Evolutionary conservation across 1,140 invertebrate genomes (phyloP).

Genomic region (Paracyclopina nana): DNA sequence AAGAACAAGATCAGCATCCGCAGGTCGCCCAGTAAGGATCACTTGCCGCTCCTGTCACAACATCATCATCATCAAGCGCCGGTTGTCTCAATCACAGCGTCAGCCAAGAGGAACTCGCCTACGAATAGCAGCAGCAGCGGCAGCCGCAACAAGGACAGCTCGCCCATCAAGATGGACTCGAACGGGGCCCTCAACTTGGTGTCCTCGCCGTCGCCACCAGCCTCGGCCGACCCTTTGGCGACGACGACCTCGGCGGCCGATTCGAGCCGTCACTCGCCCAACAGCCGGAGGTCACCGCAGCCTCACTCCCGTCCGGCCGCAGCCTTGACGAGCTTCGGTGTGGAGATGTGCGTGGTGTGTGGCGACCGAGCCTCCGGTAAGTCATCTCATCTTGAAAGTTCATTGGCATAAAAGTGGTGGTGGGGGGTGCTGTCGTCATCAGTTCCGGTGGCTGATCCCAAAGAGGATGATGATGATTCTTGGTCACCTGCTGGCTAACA

Average conservation of each 20-base stretch:
- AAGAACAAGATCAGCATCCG: background rate
- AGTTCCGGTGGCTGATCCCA: too few species aligned
- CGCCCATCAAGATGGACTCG: slow-evolving; percentile 12
- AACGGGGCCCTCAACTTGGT: slow-evolving; percentile 11
- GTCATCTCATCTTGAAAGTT: background rate
- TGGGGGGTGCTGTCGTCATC: too few species aligned
- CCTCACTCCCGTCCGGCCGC: background rate
- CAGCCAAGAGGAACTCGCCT: background rate
- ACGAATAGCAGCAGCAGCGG: background rate
- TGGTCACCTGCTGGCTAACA: too few species aligned
- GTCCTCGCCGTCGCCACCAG: background rate
- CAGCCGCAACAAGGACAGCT: background rate
- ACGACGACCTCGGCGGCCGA: slow-evolving; percentile 3
- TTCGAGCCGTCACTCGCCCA: background rate
- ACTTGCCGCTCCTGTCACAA: background rate
- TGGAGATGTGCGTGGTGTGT: slow-evolving; percentile 81
- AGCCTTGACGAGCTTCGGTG: slow-evolving; percentile 14
- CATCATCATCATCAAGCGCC: background rate
- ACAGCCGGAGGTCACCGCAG: background rate
- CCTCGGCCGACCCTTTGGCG: background rate
- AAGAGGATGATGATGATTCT: too few species aligned
- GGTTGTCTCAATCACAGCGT: slow-evolving; percentile 2
- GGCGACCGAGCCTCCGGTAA: slow-evolving; percentile 66
- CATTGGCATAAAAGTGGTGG: too few species aligned
- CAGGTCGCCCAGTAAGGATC: background rate